A percentile compares a stretch with the other conserved stretches of the same genome.
These are phyloP conservation scores for Tiliacea aurago DNA, from an alignment of 2,888 invertebrate species.

Conservation along the genomic window DNA sequence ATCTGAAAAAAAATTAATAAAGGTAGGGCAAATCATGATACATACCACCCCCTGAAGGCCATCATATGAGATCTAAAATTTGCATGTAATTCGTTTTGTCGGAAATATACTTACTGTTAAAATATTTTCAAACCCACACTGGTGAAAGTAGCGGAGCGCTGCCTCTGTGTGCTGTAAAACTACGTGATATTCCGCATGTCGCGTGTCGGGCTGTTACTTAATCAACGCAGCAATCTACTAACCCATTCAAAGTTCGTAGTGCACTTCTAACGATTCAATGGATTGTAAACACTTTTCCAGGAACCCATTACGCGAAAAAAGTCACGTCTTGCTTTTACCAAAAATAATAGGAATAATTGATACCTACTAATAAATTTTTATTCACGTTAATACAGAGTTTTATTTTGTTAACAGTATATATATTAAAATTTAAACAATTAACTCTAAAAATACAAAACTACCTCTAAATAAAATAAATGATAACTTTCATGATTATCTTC, in stretches of 20 bases:
- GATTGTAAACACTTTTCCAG: not conserved
- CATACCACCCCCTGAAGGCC: too few species aligned
- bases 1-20: not conserved
- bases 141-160: conserved; percentile 23
- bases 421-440: conserved; percentile 66
- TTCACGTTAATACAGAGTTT: conserved; percentile 60
- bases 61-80: not conserved
- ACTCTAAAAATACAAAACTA: conserved; percentile 65
- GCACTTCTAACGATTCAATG: conserved; percentile 14
- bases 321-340: not conserved
- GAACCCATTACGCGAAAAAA: too few species aligned
- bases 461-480: conserved; percentile 44
- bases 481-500: conserved; percentile 17
- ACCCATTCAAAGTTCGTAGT: conserved; percentile 14
- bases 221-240: conserved; percentile 16
- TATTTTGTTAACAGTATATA: conserved; percentile 64
- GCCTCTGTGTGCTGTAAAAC: not conserved
- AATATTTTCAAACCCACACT: not conserved
- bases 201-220: conserved; percentile 16
- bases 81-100: not conserved
- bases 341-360: conserved; percentile 16
- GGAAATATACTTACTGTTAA: conserved; percentile 3
- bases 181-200: conserved; percentile 15
- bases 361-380: conserved; percentile 54
- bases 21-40: not conserved